Evolutionary conservation across 2,113 vertebrate species (phyloP), one percentile per base, ranked within the genome.

Genomic region (Chionis minor): DNA sequence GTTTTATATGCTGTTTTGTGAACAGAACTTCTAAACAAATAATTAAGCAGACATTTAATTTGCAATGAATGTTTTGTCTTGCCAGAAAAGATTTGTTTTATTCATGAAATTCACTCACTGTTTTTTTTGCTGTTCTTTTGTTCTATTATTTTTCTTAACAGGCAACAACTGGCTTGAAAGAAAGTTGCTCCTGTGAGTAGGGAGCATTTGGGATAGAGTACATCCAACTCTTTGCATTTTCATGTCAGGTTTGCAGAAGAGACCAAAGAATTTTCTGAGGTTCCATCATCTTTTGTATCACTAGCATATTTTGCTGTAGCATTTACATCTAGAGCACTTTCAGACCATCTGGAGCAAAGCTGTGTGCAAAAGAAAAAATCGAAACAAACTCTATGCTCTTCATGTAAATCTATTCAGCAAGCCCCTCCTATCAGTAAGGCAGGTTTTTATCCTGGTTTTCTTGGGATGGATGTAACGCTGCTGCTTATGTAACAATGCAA

Each of bases 401-500:
- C 30, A 61, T 87, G 81, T 86, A 92, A 75, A 91, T 94, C 14
- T 40, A 54, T 45, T 72, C 52, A 28, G 2, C 14, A 70, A 94
- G 74, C 73, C 72, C 70, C 84, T 93, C 81, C 38, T 15, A 47
- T 54, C 49, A 26, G 66, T 0, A 10, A 79, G 61, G 69, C 86
- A 85, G 87, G 86, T 49, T 96, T 66, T 70, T 21, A 35, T 18
- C 2, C 0, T 93, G 77, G 40, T 91, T 95, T 88, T 62, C 65
- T 75, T 3, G 4, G 84, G 59, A 32, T 92, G 49, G 59, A 87
- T 91, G 81, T 70, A 74, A 63, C 32, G 12, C 80, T 90, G 69
- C 85, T 90, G 65, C 92, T 96, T 96, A 94, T 95, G 90, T 94
- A 96, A 95, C 71, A 86, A 19, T 32, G 90, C 70, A 33, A 61